These are phyloP conservation scores for Himantopus leucocephalus DNA, from an alignment of 2,113 vertebrate species.

Conservation along the genomic window DNA sequence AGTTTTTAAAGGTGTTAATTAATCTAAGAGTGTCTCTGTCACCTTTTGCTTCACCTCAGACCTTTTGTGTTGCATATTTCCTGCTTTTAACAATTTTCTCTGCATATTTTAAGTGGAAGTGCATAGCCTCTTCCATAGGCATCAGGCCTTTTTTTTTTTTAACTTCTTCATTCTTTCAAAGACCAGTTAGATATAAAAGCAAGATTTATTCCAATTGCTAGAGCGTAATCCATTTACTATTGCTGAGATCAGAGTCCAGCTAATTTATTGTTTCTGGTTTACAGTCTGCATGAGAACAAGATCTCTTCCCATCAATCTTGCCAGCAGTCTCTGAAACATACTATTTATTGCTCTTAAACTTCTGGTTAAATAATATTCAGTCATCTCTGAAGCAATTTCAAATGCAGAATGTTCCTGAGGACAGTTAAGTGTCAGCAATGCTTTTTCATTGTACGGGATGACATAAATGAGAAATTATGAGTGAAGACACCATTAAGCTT, in stretches of 20 bases:
- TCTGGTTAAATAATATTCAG: slow-evolving; percentile 63
- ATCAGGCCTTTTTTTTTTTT: not conserved
- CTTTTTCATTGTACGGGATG: not conserved
- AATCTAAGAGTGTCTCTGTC: not conserved
- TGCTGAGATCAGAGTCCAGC: slow-evolving; percentile 20
- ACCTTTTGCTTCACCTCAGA: not conserved
- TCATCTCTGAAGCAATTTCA: slow-evolving; percentile 61
- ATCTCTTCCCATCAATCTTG: slow-evolving; percentile 61
- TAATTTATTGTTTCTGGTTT: slow-evolving; percentile 66
- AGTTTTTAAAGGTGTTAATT: not conserved
- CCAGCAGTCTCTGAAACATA: slow-evolving; percentile 46
- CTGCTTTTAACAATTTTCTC: not conserved
- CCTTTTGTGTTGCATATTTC: not conserved
- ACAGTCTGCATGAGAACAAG: slow-evolving; percentile 39
- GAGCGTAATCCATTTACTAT: not conserved
- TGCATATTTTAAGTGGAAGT: not conserved
- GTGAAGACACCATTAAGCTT: slow-evolving; percentile 25
- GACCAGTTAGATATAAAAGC: not conserved
- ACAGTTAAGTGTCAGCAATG: slow-evolving; percentile 19
- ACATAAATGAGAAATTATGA: slow-evolving; percentile 35
- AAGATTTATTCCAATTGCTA: not conserved
- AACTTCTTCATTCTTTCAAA: slow-evolving; percentile 20
- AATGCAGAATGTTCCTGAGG: slow-evolving; percentile 47
- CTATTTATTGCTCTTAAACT: slow-evolving; percentile 52
- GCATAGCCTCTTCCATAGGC: not conserved